Base-by-base conservation (phyloP, 2,797 vertebrate species). In the Acrossocheilus fasciatus region DNA sequence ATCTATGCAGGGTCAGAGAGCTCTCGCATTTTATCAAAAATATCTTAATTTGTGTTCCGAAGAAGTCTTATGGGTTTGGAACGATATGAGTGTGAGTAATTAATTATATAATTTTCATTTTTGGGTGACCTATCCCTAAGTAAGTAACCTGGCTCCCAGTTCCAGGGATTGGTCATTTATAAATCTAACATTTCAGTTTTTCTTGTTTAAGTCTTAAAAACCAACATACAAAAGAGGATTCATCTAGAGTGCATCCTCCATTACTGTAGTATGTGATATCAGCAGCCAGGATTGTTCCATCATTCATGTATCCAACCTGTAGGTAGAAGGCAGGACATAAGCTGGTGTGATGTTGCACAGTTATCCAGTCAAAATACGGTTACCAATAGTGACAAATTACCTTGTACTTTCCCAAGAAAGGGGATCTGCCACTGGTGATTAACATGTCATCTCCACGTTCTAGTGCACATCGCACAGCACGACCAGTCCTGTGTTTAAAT, bases 401-500 rank as follows among this genome's bases (percentile, higher is more conserved):
- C 95, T 97, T 97, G 89, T 97, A 97, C 92, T 95, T 96, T 78
- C 93, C 96, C 84, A 95, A 77, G 75, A 96, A 92, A 47, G 96
- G 96, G 87, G 97, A 96, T 26, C 96, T 93, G 39, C 97, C 96
- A 18, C 96, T 95, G 23, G 93, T 96, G 89, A 97, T 95, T 88
- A 96, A 88, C 96, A 96, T 97, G 87, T 97, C 96, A 30, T 97
- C 96, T n/a, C 94, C 95, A 14, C 96, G 94, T 64, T 96, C 95
- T 88, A 97, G 94, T 85, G 96, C 90, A 89, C 96, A 90, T 68
- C 94, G 94, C 41, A 97, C 90, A 7, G 96, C 93, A 45, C n/a
- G 93, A 54, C 91, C 93, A 4, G 95, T 96, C 91, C 96, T 97
- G 89, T 59, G 64, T n/a, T 26, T 15, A 39, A 7, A 36, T 70